phyloP scores from a whole-genome alignment of 2,113 vertebrate genomes.

The Phrynosoma blainvillii region DNA sequence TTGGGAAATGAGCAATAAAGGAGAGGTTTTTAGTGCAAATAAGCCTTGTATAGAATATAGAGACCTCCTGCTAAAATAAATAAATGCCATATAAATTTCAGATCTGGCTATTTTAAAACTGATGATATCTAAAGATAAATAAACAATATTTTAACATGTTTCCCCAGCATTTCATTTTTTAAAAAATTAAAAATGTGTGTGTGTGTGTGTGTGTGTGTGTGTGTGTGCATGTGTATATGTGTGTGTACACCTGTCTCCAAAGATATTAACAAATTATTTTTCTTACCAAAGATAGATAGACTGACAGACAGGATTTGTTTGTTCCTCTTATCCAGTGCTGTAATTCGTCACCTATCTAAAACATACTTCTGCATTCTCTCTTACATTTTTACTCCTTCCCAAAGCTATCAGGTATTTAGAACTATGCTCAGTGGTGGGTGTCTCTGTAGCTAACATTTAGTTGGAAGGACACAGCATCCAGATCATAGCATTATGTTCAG shows the following conservation, averaged over 20 bases:
- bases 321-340: constrained; percentile 23
- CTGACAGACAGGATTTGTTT: neutral
- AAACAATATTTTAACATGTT: constrained; percentile 44
- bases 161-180: constrained; percentile 24
- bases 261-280: constrained; percentile 10
- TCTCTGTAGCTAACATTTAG: constrained; percentile 45
- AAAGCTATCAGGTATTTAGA: constrained; percentile 34
- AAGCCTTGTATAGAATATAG: constrained; percentile 55
- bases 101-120: neutral
- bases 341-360: constrained; percentile 40
- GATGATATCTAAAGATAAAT: constrained; percentile 44
- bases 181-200: neutral
- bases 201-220: too few relatives aligned
- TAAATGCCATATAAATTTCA: constrained; percentile 11
- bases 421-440: constrained; percentile 51
- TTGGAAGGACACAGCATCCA: constrained; percentile 31
- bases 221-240: too few relatives aligned
- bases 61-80: constrained; percentile 62
- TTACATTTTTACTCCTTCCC: constrained; percentile 50
- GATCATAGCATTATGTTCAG: constrained; percentile 46
- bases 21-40: constrained; percentile 60
- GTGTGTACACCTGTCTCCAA: neutral
- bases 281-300: neutral
- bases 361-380: constrained; percentile 41
- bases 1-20: constrained; percentile 67